Conservation (phyloP, 2,888 invertebrate species). For the Colostygia pectinataria region DNA sequence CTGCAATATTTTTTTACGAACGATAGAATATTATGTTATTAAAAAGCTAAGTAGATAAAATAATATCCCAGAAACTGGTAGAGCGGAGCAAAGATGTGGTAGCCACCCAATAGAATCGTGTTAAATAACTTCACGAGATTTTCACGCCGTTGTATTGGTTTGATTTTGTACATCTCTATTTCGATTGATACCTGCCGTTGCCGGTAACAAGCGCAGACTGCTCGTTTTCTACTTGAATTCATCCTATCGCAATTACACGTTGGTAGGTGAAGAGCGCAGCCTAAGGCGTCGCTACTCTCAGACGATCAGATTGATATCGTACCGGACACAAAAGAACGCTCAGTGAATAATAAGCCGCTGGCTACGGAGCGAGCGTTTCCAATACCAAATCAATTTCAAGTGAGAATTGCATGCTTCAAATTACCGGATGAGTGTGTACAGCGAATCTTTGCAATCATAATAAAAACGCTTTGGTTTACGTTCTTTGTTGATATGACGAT, state of each 20-base stretch:
- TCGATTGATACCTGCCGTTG: no score
- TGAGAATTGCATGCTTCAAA: constrained; percentile 29
- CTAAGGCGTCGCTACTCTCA: constrained; percentile 60
- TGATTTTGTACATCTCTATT: no score
- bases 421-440: constrained; percentile 25
- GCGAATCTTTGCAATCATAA: constrained; percentile 4
- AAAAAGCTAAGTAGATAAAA: no score
- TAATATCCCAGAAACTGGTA: no score
- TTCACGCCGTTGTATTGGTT: no score
- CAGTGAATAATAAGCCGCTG: constrained; percentile 67
- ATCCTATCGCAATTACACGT: constrained; percentile 62
- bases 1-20: no score
- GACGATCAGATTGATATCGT: constrained; percentile 75
- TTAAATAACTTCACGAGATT: no score
- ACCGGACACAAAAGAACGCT: constrained; percentile 70
- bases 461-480: neutral
- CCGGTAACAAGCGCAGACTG: neutral
- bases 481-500: constrained; percentile 11
- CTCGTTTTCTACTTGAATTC: constrained; percentile 1
- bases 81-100: no score
- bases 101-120: no score
- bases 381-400: constrained; percentile 33
- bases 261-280: constrained; percentile 61
- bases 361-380: constrained; percentile 41
- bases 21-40: no score